phyloP scores from a whole-genome alignment of 2,113 vertebrate genomes.

The Xiphophorus hellerii region DNA sequence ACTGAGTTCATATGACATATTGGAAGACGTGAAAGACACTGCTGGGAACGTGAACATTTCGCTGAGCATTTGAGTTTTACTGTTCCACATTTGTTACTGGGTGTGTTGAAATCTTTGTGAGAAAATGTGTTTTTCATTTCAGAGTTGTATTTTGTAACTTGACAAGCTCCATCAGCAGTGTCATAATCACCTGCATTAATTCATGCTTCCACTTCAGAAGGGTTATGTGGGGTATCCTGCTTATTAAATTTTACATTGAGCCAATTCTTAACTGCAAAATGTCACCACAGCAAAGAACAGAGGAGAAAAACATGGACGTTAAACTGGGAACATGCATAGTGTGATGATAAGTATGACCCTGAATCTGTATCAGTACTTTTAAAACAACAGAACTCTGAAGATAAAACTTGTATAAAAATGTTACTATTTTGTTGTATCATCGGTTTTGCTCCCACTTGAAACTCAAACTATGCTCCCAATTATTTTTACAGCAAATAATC shows the following conservation, averaged over 20 bases:
- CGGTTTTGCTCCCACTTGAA: background rate
- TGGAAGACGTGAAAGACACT: slow-evolving; percentile 1
- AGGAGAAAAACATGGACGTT: slow-evolving; percentile 10
- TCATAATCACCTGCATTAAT: slow-evolving; percentile 12
- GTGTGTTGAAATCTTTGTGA: slow-evolving; percentile 4
- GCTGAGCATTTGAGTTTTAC: background rate
- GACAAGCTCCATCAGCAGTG: slow-evolving; percentile 1
- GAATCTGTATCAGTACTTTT: background rate
- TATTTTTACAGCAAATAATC: background rate
- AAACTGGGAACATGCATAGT: background rate
- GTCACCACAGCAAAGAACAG: slow-evolving; percentile 8
- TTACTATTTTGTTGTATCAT: too few relatives aligned
- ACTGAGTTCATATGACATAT: slow-evolving; percentile 40
- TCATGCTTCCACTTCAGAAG: slow-evolving; percentile 23
- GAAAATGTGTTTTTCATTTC: slow-evolving; percentile 7
- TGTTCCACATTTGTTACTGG: slow-evolving; percentile 1
- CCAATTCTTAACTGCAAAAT: background rate
- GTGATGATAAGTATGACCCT: background rate
- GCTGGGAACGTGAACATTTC: slow-evolving; percentile 13
- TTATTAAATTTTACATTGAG: background rate
- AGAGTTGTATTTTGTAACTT: slow-evolving; percentile 17
- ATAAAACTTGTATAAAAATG: slow-evolving; percentile 9
- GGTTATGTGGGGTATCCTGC: background rate
- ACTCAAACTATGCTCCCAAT: background rate
- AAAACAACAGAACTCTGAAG: background rate